Evolutionary conservation across 2,113 vertebrate genomes (phyloP).

Genomic region (Lagopus leucura): DNA sequence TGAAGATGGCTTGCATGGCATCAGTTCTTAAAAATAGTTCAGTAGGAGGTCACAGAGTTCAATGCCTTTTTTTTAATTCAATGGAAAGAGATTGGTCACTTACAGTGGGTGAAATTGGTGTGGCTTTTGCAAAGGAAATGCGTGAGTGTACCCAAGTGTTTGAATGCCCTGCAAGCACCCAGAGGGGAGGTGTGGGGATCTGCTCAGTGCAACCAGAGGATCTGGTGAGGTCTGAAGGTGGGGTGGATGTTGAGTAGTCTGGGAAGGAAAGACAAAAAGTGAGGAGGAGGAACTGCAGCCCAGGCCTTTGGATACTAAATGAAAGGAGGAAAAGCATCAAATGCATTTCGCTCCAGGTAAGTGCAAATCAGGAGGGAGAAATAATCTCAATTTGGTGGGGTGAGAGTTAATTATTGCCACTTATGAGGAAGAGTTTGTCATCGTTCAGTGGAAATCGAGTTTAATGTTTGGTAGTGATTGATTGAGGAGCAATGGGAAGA

Average conservation of each 20-base stretch:
- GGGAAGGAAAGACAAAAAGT: not conserved
- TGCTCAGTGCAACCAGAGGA: not conserved
- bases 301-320: not conserved
- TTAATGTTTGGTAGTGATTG: not conserved
- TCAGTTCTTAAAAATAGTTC: slow-evolving; percentile 11
- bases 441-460: not conserved
- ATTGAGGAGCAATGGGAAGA: not conserved
- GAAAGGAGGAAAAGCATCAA: not conserved
- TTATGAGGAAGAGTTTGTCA: not conserved
- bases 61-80: not conserved
- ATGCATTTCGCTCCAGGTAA: slow-evolving; percentile 4
- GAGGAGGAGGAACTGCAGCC: not conserved
- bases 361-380: not conserved
- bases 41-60: not conserved
- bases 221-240: not conserved
- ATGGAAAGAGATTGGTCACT: not conserved
- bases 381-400: not conserved
- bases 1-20: not conserved
- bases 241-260: not conserved
- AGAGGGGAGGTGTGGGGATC: not conserved
- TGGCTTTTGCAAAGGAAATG: not conserved
- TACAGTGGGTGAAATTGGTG: not conserved
- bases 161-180: not conserved
- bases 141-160: not conserved
- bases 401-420: not conserved